Evolutionary conservation across 2,888 invertebrate species (phyloP).

Genomic region (Acleris laterana): DNA sequence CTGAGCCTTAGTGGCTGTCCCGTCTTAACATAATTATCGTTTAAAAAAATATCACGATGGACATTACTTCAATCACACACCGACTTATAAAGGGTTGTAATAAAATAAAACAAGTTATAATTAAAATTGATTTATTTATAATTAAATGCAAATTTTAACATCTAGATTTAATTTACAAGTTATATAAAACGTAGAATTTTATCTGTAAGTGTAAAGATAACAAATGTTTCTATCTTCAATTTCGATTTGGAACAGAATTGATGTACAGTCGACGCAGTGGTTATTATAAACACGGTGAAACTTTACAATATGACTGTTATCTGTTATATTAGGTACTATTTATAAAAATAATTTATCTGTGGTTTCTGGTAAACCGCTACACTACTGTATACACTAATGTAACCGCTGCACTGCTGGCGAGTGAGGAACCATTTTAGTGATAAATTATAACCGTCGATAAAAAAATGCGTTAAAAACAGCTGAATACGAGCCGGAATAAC

Average conservation of each 20-base stretch:
- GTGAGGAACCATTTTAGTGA: neutral
- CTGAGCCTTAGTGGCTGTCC: no score
- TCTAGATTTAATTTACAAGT: conserved; percentile 27
- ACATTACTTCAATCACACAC: no score
- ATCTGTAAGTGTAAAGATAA: conserved; percentile 5
- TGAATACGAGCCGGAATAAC: no score
- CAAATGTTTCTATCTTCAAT: neutral
- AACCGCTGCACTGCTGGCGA: neutral
- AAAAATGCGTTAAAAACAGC: no score
- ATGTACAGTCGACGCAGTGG: neutral
- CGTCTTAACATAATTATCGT: no score
- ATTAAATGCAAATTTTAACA: conserved; percentile 34
- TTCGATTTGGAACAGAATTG: neutral
- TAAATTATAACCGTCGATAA: no score
- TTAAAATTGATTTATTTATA: conserved; percentile 31
- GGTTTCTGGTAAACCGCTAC: conserved; percentile 12
- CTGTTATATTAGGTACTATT: conserved; percentile 9
- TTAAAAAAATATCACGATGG: no score
- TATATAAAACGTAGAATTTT: conserved; percentile 18
- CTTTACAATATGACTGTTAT: conserved; percentile 1
- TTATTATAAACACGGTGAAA: neutral
- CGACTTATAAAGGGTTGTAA: neutral
- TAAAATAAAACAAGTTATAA: conserved; percentile 9
- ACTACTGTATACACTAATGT: neutral
- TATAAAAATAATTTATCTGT: conserved; percentile 35